Conservation (phyloP, 2,797 vertebrate species). For the Ctenopoma multispine region DNA sequence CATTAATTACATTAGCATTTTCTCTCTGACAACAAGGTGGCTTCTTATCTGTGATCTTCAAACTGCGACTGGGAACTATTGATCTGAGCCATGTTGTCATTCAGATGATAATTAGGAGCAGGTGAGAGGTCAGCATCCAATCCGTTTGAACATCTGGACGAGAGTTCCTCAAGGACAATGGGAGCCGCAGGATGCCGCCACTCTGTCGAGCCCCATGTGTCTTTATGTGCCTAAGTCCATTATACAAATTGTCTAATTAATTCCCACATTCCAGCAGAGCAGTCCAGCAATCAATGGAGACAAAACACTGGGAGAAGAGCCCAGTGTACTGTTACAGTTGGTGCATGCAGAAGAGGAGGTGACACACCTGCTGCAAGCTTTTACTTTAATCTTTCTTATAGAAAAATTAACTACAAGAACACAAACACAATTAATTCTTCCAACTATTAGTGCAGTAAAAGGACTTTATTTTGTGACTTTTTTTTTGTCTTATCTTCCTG, state of each 20-base stretch:
- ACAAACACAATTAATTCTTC: neutral
- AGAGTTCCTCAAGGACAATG: slow-evolving; percentile 88
- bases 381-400: slow-evolving; percentile 21
- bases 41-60: slow-evolving; percentile 93
- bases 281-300: slow-evolving; percentile 67
- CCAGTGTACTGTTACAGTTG: slow-evolving; percentile 18
- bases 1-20: slow-evolving; percentile 86
- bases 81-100: slow-evolving; percentile 96
- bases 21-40: slow-evolving; percentile 85
- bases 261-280: slow-evolving; percentile 74
- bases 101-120: slow-evolving; percentile 95
- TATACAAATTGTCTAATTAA: slow-evolving; percentile 85
- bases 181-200: slow-evolving; percentile 75
- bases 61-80: slow-evolving; percentile 94
- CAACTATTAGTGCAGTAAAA: neutral
- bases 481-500: slow-evolving; percentile 56
- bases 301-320: slow-evolving; percentile 49
- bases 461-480: slow-evolving; percentile 37
- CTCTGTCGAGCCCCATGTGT: slow-evolving; percentile 58
- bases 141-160: slow-evolving; percentile 86
- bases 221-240: slow-evolving; percentile 76
- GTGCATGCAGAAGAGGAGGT: slow-evolving; percentile 32
- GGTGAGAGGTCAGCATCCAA: slow-evolving; percentile 92
- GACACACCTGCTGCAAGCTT: slow-evolving; percentile 42
- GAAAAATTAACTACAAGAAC: neutral